Base-by-base conservation (phyloP, 2,888 invertebrate species). In the Agriotes lineatus region DNA sequence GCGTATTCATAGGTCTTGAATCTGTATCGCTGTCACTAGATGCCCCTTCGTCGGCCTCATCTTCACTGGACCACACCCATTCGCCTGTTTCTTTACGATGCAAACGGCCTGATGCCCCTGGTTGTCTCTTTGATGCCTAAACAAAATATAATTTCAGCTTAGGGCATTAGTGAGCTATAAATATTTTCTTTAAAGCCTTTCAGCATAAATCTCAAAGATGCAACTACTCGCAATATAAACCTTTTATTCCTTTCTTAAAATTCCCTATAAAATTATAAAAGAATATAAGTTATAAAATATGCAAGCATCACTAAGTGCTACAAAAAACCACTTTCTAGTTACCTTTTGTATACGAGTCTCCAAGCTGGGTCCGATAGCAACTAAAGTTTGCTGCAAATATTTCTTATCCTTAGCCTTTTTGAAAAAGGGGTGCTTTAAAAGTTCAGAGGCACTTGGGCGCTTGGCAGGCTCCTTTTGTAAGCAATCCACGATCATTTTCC, bases 1-100 rank as follows among this genome's bases (percentile, higher is more conserved):
- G 76, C 10, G 83, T 84, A 69, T 85, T 85, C 81, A 86, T 85
- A 16, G 86, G 85, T 71, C 85, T 83, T 33, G 84, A 81, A 74
- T 87, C 85, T 52, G 87, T 82, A 67, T 87, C 87, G 33, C 87
- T 87, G 12, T 86, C 87, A 67, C 87, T 87, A 1, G 87, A 87
- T 2, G 82, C 85, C 67, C 89, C 93, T 75, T 91, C 93, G 74
- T 95, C 94, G 16, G 83, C 88, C 77, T 92, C 93, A 76, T 96
- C 95, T 80, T 97, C 97, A 78, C 96, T 96, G 68, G 96, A 97
- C 97, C 98, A 99, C 69, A 97, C 96, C 98, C 98, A 98, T 83
- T 96, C 96, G 35, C 98, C 98, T 19, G 96, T 96, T 78, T 96
- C 95, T 75, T 96, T 97, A 79, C 97, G 91, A 84, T 96, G 96